These are phyloP conservation scores for Perdix hodgsoniae DNA, from an alignment of 2,797 vertebrate genomes.

Conservation along the genomic window DNA sequence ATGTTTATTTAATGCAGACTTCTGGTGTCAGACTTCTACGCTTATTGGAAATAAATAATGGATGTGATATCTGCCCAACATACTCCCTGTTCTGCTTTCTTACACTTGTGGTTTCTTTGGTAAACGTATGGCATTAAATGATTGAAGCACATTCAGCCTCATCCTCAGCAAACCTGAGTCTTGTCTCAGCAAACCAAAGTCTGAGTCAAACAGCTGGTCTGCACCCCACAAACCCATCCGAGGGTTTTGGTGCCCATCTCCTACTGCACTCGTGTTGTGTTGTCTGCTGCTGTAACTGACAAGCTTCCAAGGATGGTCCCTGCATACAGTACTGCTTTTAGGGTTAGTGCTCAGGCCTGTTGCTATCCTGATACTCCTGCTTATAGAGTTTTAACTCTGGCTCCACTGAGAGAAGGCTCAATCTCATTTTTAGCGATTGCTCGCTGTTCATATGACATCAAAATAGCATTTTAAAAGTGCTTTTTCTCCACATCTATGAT, in stretches of 20 bases:
- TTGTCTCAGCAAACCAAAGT: background rate
- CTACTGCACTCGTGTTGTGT: accelerated
- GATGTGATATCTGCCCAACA: background rate
- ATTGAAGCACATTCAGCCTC: background rate
- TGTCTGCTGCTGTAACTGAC: background rate
- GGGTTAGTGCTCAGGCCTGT: background rate
- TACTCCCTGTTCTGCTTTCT: background rate
- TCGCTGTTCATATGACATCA: background rate
- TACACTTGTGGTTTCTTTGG: background rate
- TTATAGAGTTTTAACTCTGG: background rate
- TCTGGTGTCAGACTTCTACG: background rate
- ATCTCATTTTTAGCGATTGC: background rate
- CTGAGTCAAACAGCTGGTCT: background rate
- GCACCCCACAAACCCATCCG: background rate
- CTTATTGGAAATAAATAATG: background rate
- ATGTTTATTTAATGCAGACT: background rate
- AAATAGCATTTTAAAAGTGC: background rate
- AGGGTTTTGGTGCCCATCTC: background rate
- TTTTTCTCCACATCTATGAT: background rate
- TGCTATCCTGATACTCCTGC: background rate
- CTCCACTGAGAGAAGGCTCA: background rate
- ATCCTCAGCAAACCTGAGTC: background rate
- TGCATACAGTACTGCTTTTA: background rate
- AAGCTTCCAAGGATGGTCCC: background rate
- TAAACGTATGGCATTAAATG: background rate